Conservation (phyloP, 2,113 vertebrate genomes). For the Etheostoma spectabile region DNA sequence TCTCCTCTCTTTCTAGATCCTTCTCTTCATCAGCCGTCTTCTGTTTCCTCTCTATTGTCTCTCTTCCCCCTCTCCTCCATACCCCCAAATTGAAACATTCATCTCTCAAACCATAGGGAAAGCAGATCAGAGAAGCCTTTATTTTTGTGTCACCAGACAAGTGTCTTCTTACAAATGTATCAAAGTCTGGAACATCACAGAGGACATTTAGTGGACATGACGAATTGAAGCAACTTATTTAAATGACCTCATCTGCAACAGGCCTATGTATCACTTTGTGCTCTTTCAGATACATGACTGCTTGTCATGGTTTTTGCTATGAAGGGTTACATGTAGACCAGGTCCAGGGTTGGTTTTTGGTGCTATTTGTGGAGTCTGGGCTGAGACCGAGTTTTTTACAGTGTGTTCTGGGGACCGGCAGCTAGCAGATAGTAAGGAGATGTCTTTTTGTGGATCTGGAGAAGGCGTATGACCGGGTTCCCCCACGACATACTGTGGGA, state of each 20-base stretch:
- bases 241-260: slow-evolving; percentile 2
- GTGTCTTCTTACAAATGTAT: neutral
- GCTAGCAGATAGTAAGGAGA: too few species aligned
- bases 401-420: too few species aligned
- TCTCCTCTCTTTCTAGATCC: neutral
- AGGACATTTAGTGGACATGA: neutral
- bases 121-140: neutral
- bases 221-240: neutral
- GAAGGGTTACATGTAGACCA: neutral
- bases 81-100: slow-evolving; percentile 3
- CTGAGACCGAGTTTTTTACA: too few species aligned
- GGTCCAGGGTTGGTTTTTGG: too few species aligned
- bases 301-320: neutral
- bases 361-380: too few species aligned
- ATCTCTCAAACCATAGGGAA: neutral
- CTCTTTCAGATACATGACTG: too few species aligned
- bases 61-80: slow-evolving; percentile 6
- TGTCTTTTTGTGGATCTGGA: too few species aligned
- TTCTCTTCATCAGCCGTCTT: slow-evolving; percentile 13
- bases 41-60: slow-evolving; percentile 7
- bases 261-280: neutral
- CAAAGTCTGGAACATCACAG: neutral
- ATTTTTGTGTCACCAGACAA: neutral
- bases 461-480: too few species aligned
- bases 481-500: too few species aligned